Base-by-base conservation (phyloP, 1,140 invertebrate genomes). In the Melitaea cinxia region DNA sequence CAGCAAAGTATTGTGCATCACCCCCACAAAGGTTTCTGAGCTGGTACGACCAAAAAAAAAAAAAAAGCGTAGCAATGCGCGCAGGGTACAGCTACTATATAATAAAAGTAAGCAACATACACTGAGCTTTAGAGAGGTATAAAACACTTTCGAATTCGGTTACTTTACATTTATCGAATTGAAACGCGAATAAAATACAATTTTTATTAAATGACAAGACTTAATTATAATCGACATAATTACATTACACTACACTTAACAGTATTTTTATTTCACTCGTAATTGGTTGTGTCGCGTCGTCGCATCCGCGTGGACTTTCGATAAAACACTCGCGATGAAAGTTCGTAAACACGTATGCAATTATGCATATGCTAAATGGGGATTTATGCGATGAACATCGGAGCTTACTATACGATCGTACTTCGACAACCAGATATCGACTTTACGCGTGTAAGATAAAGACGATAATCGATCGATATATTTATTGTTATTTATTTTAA, bases 301-400 rank as follows among this genome's bases (percentile, higher is more conserved):
- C 56, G 30, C 2, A 59, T 49, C 42, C 56, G 26, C 56, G 52
- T 50, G 49, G 66, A 77, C 72, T 78, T 78, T 81, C 72, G 64
- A 76, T 79, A 49, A 57, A 59, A 54, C 56, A 65, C 67, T 49
- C 68, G 61, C 58, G 72, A 79, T 71, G 75, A 82, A 82, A 82
- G 73, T 79, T 77, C 69, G 61, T 74, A 62, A 63, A 68, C 68
- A 58, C 63, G 65, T 66, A 54, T 71, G 65, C 67, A 65, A 66
- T 69, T 77, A 81, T 75, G 73, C 73, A 73, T 78, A 76, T 77
- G 74, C 72, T 78, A 77, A 81, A 72, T 71, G 73, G 56, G 54
- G 63, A 58, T 64, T 53, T 35, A 64, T 58, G 61, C 58, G 45
- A 10, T 26, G 23, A 23, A 14, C 23, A 59, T 0, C 10, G 26